phyloP scores from a whole-genome alignment of 2,113 vertebrate species.

The Heterotis niloticus region DNA sequence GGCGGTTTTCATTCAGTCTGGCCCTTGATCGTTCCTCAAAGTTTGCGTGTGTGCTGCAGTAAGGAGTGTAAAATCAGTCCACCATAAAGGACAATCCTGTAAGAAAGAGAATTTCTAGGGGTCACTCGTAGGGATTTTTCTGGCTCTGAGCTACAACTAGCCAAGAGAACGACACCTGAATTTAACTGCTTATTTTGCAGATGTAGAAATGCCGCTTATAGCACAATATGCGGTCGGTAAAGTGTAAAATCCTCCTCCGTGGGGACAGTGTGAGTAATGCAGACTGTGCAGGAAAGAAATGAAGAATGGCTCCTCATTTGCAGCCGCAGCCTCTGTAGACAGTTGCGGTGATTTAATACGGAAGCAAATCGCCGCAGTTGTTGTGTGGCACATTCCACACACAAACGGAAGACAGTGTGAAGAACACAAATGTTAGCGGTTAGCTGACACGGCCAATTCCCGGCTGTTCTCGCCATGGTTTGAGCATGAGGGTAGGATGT shows the following conservation, averaged over 20 bases:
- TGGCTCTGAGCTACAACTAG: not conserved
- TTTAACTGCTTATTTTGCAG: slow-evolving; percentile 1
- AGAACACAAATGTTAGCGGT: slow-evolving; percentile 4
- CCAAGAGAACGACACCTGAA: not conserved
- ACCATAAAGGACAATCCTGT: slow-evolving; percentile 4
- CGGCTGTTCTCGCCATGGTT: not conserved
- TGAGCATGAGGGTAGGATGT: not conserved
- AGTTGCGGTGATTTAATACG: slow-evolving; percentile 9
- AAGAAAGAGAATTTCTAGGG: not conserved
- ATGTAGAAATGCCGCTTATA: not conserved
- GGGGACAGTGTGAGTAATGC: not conserved
- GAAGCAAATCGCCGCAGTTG: not conserved
- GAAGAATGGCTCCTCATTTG: not conserved
- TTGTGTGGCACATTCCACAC: not conserved
- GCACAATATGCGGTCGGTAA: not conserved
- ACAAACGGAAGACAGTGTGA: not conserved
- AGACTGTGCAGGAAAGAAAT: not conserved
- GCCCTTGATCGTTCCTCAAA: too few relatives aligned
- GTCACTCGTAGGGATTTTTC: not conserved
- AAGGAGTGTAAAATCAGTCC: not conserved
- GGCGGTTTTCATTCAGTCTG: too few relatives aligned
- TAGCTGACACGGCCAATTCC: not conserved
- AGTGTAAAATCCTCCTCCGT: not conserved
- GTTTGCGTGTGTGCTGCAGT: too few relatives aligned
- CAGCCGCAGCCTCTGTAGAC: not conserved